Conservation (phyloP, 2,113 vertebrate genomes). For the Limnothrissa miodon region DNA sequence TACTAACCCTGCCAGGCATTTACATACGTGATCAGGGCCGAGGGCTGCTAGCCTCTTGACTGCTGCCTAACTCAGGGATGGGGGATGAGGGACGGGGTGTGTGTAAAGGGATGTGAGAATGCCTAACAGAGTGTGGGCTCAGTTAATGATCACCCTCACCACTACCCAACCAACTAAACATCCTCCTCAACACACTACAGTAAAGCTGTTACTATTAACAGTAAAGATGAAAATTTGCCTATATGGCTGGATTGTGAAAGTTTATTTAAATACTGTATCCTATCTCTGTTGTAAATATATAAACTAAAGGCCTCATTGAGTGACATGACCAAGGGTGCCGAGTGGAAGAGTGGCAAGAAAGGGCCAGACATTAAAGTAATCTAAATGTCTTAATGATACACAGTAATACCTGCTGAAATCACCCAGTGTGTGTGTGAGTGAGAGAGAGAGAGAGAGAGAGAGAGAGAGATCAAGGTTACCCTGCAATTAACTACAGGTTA, state of each 20-base stretch:
- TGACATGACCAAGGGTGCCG: not conserved
- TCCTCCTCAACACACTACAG: not conserved
- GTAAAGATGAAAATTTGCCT: no score
- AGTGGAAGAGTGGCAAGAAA: not conserved
- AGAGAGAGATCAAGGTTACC: not conserved
- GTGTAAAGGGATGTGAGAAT: not conserved
- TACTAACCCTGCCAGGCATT: not conserved
- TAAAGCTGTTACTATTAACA: not conserved
- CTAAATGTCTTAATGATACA: not conserved
- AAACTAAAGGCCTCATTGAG: not conserved
- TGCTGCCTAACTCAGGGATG: not conserved
- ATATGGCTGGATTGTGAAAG: no score
- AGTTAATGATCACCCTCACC: constrained; percentile 5
- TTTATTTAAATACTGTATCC: no score
- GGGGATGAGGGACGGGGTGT: no score
- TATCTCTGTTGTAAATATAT: no score
- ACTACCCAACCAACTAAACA: not conserved
- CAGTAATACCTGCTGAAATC: not conserved
- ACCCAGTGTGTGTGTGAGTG: no score
- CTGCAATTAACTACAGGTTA: not conserved
- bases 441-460: no score
- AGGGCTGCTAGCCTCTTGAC: not conserved
- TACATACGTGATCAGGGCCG: not conserved
- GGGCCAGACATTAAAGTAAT: not conserved
- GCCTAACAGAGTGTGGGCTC: not conserved